Conservation (phyloP, 2,888 invertebrate genomes). For the Andrena praecox region DNA sequence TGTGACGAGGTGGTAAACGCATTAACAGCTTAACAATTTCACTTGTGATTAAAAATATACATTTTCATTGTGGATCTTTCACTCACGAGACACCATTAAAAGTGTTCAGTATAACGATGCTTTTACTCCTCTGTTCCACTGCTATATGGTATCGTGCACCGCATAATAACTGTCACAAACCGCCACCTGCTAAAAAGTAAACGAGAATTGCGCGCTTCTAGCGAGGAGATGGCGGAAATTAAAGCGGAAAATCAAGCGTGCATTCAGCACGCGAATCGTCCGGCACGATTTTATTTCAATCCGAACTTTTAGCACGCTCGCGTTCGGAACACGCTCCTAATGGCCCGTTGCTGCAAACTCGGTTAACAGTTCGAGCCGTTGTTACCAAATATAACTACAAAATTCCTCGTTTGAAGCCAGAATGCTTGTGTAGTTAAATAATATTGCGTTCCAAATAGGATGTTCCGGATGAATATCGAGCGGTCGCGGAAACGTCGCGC, state of each 20-base stretch:
- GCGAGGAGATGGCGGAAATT: conserved; percentile 12
- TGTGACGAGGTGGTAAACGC: too few relatives aligned
- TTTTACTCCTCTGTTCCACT: not conserved
- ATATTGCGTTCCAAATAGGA: conserved; percentile 6
- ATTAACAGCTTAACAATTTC: not conserved
- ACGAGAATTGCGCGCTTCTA: conserved; percentile 8
- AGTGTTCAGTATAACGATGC: too few relatives aligned
- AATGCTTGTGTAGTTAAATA: not conserved
- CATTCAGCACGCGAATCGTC: not conserved
- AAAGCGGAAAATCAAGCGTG: conserved; percentile 15
- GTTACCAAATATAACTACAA: conserved; percentile 20
- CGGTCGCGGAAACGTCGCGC: too few relatives aligned
- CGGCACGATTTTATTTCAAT: conserved; percentile 43
- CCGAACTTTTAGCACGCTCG: conserved; percentile 23
- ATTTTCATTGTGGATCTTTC: not conserved
- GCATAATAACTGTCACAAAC: not conserved
- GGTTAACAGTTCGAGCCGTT: conserved; percentile 31
- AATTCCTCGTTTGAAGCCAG: not conserved
- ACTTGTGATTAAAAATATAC: not conserved
- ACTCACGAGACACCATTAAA: not conserved
- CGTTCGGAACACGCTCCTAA: conserved; percentile 11
- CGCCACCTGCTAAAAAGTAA: not conserved
- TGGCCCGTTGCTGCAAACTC: conserved; percentile 35
- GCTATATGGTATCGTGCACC: not conserved
- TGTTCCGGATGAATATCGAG: conserved; percentile 1